phyloP scores from a whole-genome alignment of 2,888 invertebrate species.

The Galerucella calmariensis region DNA sequence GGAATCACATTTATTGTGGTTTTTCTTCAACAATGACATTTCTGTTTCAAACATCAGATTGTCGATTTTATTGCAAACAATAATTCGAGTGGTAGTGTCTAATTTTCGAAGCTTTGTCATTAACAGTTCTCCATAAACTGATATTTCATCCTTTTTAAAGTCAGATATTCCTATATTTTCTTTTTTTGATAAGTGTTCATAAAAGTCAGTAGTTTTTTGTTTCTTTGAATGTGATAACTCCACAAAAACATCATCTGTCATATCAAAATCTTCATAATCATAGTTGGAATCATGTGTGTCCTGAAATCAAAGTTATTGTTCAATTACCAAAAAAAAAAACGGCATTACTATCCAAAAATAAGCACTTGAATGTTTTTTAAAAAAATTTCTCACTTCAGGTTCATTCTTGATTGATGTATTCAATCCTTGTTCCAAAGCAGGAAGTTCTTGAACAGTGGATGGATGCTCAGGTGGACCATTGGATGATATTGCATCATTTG shows the following conservation, averaged over 20 bases:
- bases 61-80: conserved; percentile 41
- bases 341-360: no score
- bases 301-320: neutral
- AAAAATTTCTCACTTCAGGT: neutral
- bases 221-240: neutral
- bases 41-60: conserved; percentile 39
- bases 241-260: neutral
- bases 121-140: conserved; percentile 36
- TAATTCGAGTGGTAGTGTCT: conserved; percentile 24
- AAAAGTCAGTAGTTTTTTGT: neutral
- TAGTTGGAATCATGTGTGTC: neutral
- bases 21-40: conserved; percentile 15
- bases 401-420: neutral
- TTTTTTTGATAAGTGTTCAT: neutral
- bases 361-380: neutral
- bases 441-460: neutral
- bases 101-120: conserved; percentile 36
- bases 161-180: neutral
- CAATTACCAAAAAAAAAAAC: no score
- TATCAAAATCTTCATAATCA: neutral
- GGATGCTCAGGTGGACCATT: conserved; percentile 1
- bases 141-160: conserved; percentile 28
- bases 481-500: conserved; percentile 4
- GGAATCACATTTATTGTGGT: no score
- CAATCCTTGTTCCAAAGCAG: neutral